These are phyloP conservation scores for Lacanobia oleracea DNA, from an alignment of 2,888 invertebrate species.

Conservation along the genomic window DNA sequence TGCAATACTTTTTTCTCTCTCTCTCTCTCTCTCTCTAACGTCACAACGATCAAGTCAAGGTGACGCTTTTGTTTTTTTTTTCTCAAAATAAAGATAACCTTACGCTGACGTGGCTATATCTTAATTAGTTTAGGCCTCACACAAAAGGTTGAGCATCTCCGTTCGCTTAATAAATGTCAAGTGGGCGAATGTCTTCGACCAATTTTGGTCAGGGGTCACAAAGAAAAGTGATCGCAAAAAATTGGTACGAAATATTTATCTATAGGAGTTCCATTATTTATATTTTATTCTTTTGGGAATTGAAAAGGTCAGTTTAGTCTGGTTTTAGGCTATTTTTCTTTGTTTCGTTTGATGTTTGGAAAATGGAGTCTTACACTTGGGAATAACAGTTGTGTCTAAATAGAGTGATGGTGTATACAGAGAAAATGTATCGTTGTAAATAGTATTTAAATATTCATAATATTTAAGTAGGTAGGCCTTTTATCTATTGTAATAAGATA, in stretches of 20 bases:
- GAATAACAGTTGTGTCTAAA: constrained; percentile 4
- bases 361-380: constrained; percentile 9
- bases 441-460: not conserved
- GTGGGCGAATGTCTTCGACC: constrained; percentile 38
- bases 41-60: too few relatives aligned
- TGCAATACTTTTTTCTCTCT: too few relatives aligned
- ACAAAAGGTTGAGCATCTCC: constrained; percentile 37
- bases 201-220: constrained; percentile 46
- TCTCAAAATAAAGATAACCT: not conserved
- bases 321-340: not conserved
- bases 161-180: constrained; percentile 50
- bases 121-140: not conserved
- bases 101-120: not conserved
- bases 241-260: constrained; percentile 8
- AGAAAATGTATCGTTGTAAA: not conserved
- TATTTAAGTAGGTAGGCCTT: not conserved
- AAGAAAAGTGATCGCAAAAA: constrained; percentile 32
- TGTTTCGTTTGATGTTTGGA: constrained; percentile 12
- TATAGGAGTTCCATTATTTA: constrained; percentile 34
- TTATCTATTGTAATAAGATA: not conserved
- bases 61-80: not conserved
- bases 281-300: constrained; percentile 32
- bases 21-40: too few relatives aligned
- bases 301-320: constrained; percentile 28
- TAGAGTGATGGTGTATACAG: constrained; percentile 1